Evolutionary conservation across 2,113 vertebrate species (phyloP).

Genomic region (Meleagris gallopavo): DNA sequence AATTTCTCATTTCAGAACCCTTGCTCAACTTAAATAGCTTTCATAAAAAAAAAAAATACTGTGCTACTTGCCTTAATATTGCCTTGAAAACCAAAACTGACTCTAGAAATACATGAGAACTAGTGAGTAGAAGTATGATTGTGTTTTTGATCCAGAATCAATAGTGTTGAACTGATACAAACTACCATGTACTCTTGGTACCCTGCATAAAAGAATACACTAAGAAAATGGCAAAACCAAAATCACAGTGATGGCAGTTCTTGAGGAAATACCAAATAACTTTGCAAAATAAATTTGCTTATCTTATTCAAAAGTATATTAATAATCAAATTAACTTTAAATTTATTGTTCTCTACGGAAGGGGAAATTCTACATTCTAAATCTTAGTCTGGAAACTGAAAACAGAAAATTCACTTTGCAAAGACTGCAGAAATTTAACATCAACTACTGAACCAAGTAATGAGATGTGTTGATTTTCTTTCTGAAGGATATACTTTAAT

Average conservation of each 20-base stretch:
- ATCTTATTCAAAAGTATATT: background rate
- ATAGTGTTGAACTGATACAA: background rate
- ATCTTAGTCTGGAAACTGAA: background rate
- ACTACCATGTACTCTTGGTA: background rate
- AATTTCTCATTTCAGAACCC: constrained; percentile 39
- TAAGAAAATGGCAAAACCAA: background rate
- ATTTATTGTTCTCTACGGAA: background rate
- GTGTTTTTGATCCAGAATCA: background rate
- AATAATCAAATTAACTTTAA: background rate
- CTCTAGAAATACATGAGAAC: background rate
- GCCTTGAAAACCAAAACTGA: background rate
- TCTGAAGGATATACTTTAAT: background rate
- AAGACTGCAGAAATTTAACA: background rate
- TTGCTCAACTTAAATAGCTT: constrained; percentile 17
- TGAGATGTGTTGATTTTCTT: background rate
- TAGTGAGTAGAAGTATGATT: background rate
- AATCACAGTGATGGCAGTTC: background rate
- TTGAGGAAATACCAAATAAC: background rate
- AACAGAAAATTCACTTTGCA: background rate
- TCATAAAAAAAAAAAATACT: background rate
- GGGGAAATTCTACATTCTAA: background rate
- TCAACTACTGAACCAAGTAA: background rate
- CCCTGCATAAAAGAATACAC: rapidly evolving
- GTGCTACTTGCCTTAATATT: background rate
- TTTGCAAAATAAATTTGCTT: background rate